Evolutionary conservation across 2,888 invertebrate genomes (phyloP), one percentile per base, ranked within the genome.

Genomic region (Heliconius cydno): DNA sequence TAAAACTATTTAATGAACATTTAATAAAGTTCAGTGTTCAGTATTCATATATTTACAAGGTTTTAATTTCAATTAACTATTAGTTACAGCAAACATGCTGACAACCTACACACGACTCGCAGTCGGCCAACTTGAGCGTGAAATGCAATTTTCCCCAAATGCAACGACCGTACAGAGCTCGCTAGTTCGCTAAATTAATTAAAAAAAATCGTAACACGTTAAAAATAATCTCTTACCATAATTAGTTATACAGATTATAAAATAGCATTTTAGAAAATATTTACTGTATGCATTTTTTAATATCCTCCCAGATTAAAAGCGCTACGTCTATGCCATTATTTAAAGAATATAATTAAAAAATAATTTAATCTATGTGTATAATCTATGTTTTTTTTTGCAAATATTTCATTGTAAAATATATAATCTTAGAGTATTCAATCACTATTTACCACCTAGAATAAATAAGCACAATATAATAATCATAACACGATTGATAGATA

Each of bases 121-220:
- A 80, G 82, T 82, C 77, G 83, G 83, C 81, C 84, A 84, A 81
- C 84, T 85, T 85, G 88, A 80, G 86, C 90, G 88, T 92, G 86
- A 91, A 92, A 93, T 91, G 88, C 89, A 92, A 93, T 93, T 92
- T 91, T 85, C 87, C 83, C 82, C 83, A 83, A 86, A 84, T 86
- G 88, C 88, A 86, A 84, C 87, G 85, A 86, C 83, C 86, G 85
- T 85, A 84, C 84, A 83, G 83, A 83, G 83, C 74, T 79, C 76
- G 76, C 79, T 81, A 74, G 80, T 71, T 82, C 79, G 81, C 79
- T 81, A 82, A 82, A 82, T 84, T 82, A 83, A 77, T 76, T 73
- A 28, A 66, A 79, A 75, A 46, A 57, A 60, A 25, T 70, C 68
- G 60, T 41, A 25, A 41, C 68, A 41, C 1, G 41, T n/a, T 28